Percentiles rank a stretch among this genome's conserved stretches.
These are phyloP conservation scores for Bradynema listronoti DNA, from an alignment of 1,140 invertebrate genomes.

Conservation along the genomic window DNA sequence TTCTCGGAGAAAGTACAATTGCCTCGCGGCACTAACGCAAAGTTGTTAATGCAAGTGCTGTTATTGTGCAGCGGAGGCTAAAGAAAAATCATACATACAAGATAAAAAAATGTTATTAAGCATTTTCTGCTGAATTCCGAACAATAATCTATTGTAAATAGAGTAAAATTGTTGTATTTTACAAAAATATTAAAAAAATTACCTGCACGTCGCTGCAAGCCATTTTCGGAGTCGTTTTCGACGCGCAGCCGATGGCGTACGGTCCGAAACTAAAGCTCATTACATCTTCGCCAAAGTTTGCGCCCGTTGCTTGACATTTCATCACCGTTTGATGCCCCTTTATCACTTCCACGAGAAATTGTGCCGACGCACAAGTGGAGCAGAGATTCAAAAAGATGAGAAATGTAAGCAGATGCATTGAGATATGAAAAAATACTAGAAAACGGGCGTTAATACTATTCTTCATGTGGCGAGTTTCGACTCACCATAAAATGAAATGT, in stretches of 20 bases:
- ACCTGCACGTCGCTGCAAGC: conserved; percentile 44
- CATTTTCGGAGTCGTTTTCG: conserved; percentile 38
- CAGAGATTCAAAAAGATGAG: not conserved
- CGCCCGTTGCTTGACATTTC: conserved; percentile 53
- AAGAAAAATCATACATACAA: not conserved
- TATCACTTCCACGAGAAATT: conserved; percentile 52
- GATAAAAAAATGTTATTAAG: too few relatives aligned
- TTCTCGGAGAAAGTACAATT: conserved; percentile 55
- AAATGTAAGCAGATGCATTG: too few relatives aligned
- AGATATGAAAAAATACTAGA: too few relatives aligned
- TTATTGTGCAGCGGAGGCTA: conserved; percentile 18
- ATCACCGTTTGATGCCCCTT: conserved; percentile 37
- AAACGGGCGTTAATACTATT: too few relatives aligned
- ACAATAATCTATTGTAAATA: not conserved
- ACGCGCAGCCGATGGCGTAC: conserved; percentile 48
- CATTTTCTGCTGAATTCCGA: not conserved
- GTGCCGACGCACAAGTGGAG: conserved; percentile 23
- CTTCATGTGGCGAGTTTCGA: too few relatives aligned
- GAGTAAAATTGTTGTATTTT: conserved; percentile 2
- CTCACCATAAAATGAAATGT: too few relatives aligned
- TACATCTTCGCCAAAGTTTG: conserved; percentile 49
- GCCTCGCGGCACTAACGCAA: conserved; percentile 50
- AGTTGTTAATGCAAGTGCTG: conserved; percentile 35
- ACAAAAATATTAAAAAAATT: conserved; percentile 1
- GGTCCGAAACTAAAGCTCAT: conserved; percentile 28